phyloP scores from a whole-genome alignment of 2,888 invertebrate species.

The Cantharis rustica region DNA sequence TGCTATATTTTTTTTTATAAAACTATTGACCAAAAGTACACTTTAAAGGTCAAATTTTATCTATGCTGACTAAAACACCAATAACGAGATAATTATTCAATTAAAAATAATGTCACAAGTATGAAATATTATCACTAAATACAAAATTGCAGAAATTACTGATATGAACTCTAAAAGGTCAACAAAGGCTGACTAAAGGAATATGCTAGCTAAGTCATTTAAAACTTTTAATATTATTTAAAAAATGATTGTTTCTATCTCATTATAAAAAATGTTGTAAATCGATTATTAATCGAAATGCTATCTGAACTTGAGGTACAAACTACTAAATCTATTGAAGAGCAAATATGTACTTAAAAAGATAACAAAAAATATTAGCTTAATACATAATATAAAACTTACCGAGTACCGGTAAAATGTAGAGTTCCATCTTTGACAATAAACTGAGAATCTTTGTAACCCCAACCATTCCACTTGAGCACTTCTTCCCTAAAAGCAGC shows the following conservation, averaged over 20 bases:
- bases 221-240: not conserved
- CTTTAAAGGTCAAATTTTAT: not conserved
- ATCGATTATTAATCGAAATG: not conserved
- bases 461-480: slow-evolving; percentile 99
- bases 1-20: not conserved
- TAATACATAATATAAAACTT: slow-evolving; percentile 38
- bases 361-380: not conserved
- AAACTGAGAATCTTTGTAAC: slow-evolving; percentile 96
- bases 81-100: not conserved
- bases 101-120: not conserved
- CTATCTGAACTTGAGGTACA: not conserved
- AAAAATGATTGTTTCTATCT: not conserved
- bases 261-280: not conserved
- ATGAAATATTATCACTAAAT: not conserved
- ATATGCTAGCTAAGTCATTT: not conserved
- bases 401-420: slow-evolving; percentile 87
- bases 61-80: not conserved
- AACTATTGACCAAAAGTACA: not conserved
- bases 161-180: not conserved
- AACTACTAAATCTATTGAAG: not conserved
- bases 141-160: not conserved
- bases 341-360: not conserved
- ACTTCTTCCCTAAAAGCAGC: slow-evolving; percentile 76
- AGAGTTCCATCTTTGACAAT: slow-evolving; percentile 65
- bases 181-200: not conserved